Base-by-base conservation (phyloP, 2,888 invertebrate genomes). In the Ptilodon capucinus region DNA sequence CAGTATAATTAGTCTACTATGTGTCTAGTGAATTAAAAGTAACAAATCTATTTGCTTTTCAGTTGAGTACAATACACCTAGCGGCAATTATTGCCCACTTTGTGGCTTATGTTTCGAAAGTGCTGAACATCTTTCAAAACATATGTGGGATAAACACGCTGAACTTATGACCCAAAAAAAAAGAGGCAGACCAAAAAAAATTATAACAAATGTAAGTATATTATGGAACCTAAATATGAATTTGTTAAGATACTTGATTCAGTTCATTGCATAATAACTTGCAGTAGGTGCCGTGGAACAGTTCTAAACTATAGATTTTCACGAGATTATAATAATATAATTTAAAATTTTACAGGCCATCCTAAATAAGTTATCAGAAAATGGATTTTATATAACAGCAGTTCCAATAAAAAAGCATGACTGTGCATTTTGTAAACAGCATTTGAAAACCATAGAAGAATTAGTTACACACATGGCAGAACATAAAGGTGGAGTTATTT, bases 141-240 rank as follows among this genome's bases (percentile, higher is more conserved):
- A 87, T 47, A 84, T 88, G 79, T 85, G 84, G 84, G 71, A 76
- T 21, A 68, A 54, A 35, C 88, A 88, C 57, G 65, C 81, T 6
- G 86, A 88, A 13, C 56, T 89, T 5, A 86, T 87, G 88, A 86
- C 86, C 1, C 86, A 87, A n/a, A 89, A 84, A 59, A 90, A 87
- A 56, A 74, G 86, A 57, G 90, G 91, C 4, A 69, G 90, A 48
- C 90, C 90, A 11, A 88, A 82, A 54, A 86, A 86, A 56, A 53
- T 81, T 40, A 61, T 80, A 48, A 86, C 86, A 5, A 80, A 77
- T 64, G 88, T 88, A 68, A 76, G 76, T 63, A 35, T 3, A n/a
- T 4, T 5, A 3, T 28, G n/a, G 7, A 9, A 23, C 6, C 7
- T 5, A 23, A 7, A 23, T 1, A 23, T 23, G 23, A 7, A 23